Evolutionary conservation across 2,113 vertebrate genomes (phyloP), one percentile per base, ranked within the genome.

Genomic region (Boulengeromyrus knoepffleri): DNA sequence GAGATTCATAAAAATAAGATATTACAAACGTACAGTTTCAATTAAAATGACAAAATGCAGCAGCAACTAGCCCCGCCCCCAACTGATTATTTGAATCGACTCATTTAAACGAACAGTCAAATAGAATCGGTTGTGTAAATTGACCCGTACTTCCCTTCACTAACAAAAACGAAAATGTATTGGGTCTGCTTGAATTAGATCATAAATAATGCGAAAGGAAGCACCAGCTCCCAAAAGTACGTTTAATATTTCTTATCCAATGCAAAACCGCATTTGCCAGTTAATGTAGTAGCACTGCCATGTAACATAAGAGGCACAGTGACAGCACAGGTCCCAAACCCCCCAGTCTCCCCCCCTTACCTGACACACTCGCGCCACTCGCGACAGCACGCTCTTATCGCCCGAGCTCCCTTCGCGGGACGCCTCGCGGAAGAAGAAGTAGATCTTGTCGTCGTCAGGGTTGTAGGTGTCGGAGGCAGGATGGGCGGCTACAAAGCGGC

Each of bases 341-440:
- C 5, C 83, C 45, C 39, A 36, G 31, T 36, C 21, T 19, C 36
- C 21, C 36, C 80, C 84, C 91, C 96, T 97, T 94, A 97, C 98
- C 97, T 99, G 97, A 94, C 99, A 99, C 92, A 99, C 97, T 90
- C 98, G 97, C 88, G 98, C 99, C 91, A 99, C 98, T 39, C 98
- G 95, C 88, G 98, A 99, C 92, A 99, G 95, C 90, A 99, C 97
- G 83, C 95, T 96, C 93, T 97, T 99, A 95, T 98, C 98, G 62
- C 95, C 96, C 0, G 95, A 96, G 83, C 95, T 96, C 77, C 97
- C 96, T 88, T 99, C 98, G 93, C 97, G 97, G 2, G 97, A 97
- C 88, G 96, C 96, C 94, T 99, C 99, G 9, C 98, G 98, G 93
- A 99, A 99, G 95, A 99, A 99, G 93, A 99, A 99, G 95, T 99